Conservation (phyloP, 2,113 vertebrate genomes). For the Corydoras maculifer region DNA sequence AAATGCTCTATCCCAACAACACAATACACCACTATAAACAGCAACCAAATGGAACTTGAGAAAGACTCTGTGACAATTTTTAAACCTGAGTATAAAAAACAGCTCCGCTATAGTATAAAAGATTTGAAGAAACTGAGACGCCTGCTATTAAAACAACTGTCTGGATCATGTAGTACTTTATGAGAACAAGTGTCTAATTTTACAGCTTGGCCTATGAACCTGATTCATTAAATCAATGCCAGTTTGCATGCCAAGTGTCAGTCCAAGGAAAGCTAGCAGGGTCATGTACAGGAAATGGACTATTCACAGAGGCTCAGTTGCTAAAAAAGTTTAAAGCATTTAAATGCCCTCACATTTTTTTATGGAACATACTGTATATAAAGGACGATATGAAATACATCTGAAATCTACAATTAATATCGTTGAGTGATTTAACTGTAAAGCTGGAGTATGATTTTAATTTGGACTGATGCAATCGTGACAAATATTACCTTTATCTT, state of each 20-base stretch:
- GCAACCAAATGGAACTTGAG: slow-evolving; percentile 10
- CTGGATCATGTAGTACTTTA: slow-evolving; percentile 15
- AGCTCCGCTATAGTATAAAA: neutral
- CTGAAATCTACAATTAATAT: no score
- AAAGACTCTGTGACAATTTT: slow-evolving; percentile 10
- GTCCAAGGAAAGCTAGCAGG: neutral
- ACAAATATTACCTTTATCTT: no score
- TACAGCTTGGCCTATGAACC: slow-evolving; percentile 22
- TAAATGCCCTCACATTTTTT: neutral
- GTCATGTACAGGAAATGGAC: neutral
- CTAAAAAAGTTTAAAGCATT: slow-evolving; percentile 3
- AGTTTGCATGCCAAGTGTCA: slow-evolving; percentile 6
- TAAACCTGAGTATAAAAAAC: neutral
- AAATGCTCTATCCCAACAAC: slow-evolving; percentile 36
- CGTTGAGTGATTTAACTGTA: no score
- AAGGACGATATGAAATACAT: no score
- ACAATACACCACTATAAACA: slow-evolving; percentile 38
- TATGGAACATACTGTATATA: no score
- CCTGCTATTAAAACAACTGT: slow-evolving; percentile 3
- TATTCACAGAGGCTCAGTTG: neutral
- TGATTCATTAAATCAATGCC: neutral
- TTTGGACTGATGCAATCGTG: no score
- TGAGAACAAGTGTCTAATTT: slow-evolving; percentile 18
- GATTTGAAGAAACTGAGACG: neutral
- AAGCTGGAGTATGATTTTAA: no score